Conservation (phyloP, 2,113 vertebrate genomes). For the Maccullochella peelii region DNA sequence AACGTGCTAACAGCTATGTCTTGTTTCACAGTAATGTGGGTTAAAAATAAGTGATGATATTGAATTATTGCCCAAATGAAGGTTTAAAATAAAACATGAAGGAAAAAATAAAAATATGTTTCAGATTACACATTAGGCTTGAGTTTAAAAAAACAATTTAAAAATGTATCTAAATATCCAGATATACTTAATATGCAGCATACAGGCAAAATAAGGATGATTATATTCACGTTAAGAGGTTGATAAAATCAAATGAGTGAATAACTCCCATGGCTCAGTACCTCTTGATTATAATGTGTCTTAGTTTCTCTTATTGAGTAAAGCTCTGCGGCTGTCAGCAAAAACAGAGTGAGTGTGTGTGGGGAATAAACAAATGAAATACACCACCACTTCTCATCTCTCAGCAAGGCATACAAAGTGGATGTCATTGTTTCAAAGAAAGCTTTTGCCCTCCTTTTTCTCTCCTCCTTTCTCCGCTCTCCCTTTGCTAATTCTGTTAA, state of each 20-base stretch:
- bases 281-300: neutral
- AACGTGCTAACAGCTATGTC: neutral
- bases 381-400: slow-evolving; percentile 28
- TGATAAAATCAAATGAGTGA: neutral
- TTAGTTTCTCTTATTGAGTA: slow-evolving; percentile 7
- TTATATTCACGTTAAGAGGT: neutral
- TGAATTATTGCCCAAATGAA: neutral
- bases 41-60: neutral
- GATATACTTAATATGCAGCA: neutral
- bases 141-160: neutral
- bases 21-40: neutral
- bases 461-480: neutral
- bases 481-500: slow-evolving; percentile 19
- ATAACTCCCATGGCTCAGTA: neutral
- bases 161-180: neutral
- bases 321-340: slow-evolving; percentile 27
- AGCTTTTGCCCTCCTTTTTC: neutral
- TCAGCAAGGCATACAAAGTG: slow-evolving; percentile 5
- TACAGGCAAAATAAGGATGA: neutral
- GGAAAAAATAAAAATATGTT: no score
- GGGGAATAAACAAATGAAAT: slow-evolving; percentile 42
- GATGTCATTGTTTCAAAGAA: slow-evolving; percentile 29
- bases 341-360: neutral
- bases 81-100: no score
- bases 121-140: neutral